phyloP scores from a whole-genome alignment of 1,140 invertebrate species.

The Drosophila baimaii region DNA sequence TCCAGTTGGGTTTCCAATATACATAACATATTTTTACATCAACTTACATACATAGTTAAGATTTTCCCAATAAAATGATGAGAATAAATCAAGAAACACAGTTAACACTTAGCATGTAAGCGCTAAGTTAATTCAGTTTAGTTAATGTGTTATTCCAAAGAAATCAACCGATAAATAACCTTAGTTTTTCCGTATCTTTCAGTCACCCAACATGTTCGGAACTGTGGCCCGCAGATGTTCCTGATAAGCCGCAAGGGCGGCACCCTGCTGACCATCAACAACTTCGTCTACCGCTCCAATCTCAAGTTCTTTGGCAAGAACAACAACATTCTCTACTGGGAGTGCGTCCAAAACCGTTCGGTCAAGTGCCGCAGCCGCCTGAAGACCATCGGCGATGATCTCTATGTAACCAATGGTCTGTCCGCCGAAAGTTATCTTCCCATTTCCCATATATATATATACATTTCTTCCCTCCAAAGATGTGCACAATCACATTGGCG shows the following conservation, averaged over 20 bases:
- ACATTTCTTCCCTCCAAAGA: slow-evolving; percentile 38
- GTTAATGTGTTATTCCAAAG: neutral
- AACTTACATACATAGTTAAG: slow-evolving; percentile 26
- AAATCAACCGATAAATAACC: slow-evolving; percentile 4
- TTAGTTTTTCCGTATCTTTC: slow-evolving; percentile 29
- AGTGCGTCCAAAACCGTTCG: slow-evolving; percentile 82
- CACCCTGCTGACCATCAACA: slow-evolving; percentile 76
- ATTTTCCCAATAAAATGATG: slow-evolving; percentile 51
- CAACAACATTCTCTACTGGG: slow-evolving; percentile 81
- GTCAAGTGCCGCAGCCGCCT: slow-evolving; percentile 81
- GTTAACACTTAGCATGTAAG: slow-evolving; percentile 50
- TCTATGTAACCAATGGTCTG: slow-evolving; percentile 83
- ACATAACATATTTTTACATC: slow-evolving; percentile 8
- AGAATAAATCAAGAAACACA: slow-evolving; percentile 55
- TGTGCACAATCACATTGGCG: slow-evolving; percentile 78
- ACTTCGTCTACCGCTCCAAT: slow-evolving; percentile 83
- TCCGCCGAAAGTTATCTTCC: neutral
- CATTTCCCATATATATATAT: no score
- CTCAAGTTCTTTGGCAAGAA: slow-evolving; percentile 76
- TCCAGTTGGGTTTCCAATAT: slow-evolving; percentile 31
- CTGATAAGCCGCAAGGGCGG: slow-evolving; percentile 83
- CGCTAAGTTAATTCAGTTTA: neutral
- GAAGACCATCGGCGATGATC: slow-evolving; percentile 82
- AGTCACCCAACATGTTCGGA: slow-evolving; percentile 77
- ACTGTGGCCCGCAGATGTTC: slow-evolving; percentile 79